Percentiles rank a stretch among this genome's conserved stretches.
Evolutionary conservation across 2,797 vertebrate genomes (phyloP).

Genomic region (Melanotaenia maccullochi): DNA sequence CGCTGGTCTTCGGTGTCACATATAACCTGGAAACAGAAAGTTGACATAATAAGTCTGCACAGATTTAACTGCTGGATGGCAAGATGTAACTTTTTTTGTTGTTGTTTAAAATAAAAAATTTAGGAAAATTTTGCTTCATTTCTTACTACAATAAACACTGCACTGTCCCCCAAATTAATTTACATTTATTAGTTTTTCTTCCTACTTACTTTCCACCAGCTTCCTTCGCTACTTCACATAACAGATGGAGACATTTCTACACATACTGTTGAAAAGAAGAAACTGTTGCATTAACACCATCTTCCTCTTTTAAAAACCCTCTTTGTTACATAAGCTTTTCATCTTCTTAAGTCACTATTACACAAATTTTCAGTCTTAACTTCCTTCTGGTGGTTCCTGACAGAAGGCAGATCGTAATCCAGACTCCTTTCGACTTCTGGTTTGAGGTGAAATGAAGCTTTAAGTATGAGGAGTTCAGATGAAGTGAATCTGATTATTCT

Average conservation of each 20-base stretch:
- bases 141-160: not conserved
- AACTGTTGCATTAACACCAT: not conserved
- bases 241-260: not conserved
- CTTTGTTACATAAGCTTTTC: not conserved
- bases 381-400: not conserved
- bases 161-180: not conserved
- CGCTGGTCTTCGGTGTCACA: constrained; percentile 78
- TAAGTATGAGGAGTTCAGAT: constrained; percentile 21
- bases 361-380: not conserved
- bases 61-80: too few species aligned
- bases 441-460: constrained; percentile 18
- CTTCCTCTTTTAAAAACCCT: constrained; percentile 5
- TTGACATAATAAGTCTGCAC: too few species aligned
- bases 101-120: too few species aligned
- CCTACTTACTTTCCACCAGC: not conserved
- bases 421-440: not conserved
- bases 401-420: not conserved
- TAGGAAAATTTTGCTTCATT: not conserved
- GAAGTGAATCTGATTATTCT: constrained; percentile 40
- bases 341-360: not conserved
- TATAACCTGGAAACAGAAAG: constrained; percentile 86
- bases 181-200: not conserved
- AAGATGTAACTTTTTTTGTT: too few species aligned
- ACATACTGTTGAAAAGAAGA: not conserved
- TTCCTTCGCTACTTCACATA: not conserved